A percentile compares a stretch with the other conserved stretches of the same genome.
These are phyloP conservation scores for Sebastes hubbsi DNA, from an alignment of 2,797 vertebrate species.

Conservation along the genomic window DNA sequence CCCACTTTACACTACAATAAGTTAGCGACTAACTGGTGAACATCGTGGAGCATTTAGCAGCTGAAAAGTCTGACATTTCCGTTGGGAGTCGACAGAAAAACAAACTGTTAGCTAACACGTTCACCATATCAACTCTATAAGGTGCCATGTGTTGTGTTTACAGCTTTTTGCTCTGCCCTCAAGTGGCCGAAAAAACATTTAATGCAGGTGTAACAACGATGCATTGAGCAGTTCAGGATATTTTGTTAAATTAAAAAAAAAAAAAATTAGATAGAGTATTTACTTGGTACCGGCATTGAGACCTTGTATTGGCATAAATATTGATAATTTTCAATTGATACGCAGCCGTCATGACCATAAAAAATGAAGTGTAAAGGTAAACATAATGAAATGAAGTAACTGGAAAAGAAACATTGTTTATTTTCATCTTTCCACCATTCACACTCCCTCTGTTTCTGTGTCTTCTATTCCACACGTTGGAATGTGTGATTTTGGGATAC, in stretches of 20 bases:
- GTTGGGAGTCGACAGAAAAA: not conserved
- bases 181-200: not conserved
- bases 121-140: not conserved
- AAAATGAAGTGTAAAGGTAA: not conserved
- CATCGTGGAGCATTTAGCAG: not conserved
- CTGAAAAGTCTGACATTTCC: not conserved
- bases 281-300: not conserved
- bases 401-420: not conserved
- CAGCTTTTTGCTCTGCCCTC: not conserved
- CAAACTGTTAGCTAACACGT: not conserved
- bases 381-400: not conserved
- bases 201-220: not conserved
- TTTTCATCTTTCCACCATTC: slow-evolving; percentile 13
- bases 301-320: not conserved
- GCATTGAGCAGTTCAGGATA: too few species aligned
- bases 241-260: too few species aligned
- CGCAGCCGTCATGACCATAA: not conserved
- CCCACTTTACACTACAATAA: not conserved
- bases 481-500: slow-evolving; percentile 75
- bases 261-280: too few species aligned
- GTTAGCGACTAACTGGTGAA: not conserved
- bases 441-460: not conserved
- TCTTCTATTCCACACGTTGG: slow-evolving; percentile 40
- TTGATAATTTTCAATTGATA: not conserved
- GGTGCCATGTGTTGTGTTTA: not conserved